Conservation (phyloP, 2,888 invertebrate species). For the Pocota personata region DNA sequence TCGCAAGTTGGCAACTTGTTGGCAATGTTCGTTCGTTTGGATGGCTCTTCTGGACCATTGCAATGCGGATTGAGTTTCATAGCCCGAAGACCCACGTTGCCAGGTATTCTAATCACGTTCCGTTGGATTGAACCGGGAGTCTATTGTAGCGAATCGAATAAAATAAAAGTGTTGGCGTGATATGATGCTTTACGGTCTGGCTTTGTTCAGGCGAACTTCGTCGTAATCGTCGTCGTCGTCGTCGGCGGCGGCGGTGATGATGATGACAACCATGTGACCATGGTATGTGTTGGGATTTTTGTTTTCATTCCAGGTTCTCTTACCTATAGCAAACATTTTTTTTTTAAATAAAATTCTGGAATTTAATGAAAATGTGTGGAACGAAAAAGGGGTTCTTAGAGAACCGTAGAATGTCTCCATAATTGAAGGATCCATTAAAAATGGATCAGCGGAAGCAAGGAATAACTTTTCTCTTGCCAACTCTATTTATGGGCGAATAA, state of each 20-base stretch:
- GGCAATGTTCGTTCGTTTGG: constrained; percentile 4
- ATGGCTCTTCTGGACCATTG: constrained; percentile 47
- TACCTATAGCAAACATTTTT: constrained; percentile 1
- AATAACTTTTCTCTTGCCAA: not conserved
- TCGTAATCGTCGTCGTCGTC: not conserved
- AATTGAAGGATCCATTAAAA: constrained; percentile 56
- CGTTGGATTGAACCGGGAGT: constrained; percentile 51
- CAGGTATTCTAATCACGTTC: constrained; percentile 64
- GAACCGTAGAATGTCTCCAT: constrained; percentile 4
- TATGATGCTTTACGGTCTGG: constrained; percentile 31
- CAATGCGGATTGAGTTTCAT: constrained; percentile 47
- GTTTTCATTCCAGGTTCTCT: not conserved
- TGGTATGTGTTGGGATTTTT: not conserved
- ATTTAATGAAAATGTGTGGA: constrained; percentile 1
- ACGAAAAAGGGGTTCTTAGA: not conserved
- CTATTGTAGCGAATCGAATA: constrained; percentile 61
- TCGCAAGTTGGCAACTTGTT: constrained; percentile 51
- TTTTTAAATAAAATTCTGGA: not conserved
- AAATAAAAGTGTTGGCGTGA: constrained; percentile 49
- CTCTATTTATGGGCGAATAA: constrained; percentile 7
- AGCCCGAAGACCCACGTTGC: not conserved
- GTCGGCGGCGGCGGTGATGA: not conserved
- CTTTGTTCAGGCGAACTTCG: not conserved
- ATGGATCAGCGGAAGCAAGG: constrained; percentile 34
- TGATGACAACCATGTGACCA: constrained; percentile 13